These are phyloP conservation scores for Caenorhabditis zanzibari DNA, from an alignment of 2,888 invertebrate species.

Conservation along the genomic window DNA sequence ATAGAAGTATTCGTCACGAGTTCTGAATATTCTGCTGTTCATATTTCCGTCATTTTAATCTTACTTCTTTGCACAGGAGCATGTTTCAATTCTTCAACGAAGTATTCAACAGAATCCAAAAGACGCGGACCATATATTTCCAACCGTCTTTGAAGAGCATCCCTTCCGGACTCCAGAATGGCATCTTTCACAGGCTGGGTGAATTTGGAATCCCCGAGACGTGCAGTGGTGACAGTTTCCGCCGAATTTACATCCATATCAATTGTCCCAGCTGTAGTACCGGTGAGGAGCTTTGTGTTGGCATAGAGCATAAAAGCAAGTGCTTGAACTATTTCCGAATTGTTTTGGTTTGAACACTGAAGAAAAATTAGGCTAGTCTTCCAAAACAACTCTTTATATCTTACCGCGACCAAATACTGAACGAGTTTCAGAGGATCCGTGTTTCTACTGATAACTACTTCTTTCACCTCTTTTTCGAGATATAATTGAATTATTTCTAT, in stretches of 20 bases:
- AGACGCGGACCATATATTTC: slow-evolving; percentile 36
- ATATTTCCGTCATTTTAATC: background rate
- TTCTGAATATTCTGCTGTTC: slow-evolving; percentile 14
- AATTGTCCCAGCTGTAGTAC: background rate
- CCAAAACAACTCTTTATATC: background rate
- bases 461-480: slow-evolving; percentile 54
- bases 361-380: background rate
- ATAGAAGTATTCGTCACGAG: slow-evolving; percentile 38
- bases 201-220: slow-evolving; percentile 32
- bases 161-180: slow-evolving; percentile 18
- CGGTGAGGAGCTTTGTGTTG: slow-evolving; percentile 37
- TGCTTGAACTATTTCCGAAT: slow-evolving; percentile 54
- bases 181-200: slow-evolving; percentile 45
- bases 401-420: slow-evolving; percentile 49
- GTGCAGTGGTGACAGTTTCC: slow-evolving; percentile 41
- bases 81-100: slow-evolving; percentile 35
- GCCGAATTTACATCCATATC: slow-evolving; percentile 48
- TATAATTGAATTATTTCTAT: slow-evolving; percentile 54
- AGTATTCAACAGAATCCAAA: slow-evolving; percentile 2
- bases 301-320: slow-evolving; percentile 51
- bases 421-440: slow-evolving; percentile 55
- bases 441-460: slow-evolving; percentile 35
- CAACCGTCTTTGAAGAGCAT: slow-evolving; percentile 40
- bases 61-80: slow-evolving; percentile 47
- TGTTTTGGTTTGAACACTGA: slow-evolving; percentile 35